Evolutionary conservation across 2,113 vertebrate genomes (phyloP).

Genomic region (Deroptyus accipitrinus): DNA sequence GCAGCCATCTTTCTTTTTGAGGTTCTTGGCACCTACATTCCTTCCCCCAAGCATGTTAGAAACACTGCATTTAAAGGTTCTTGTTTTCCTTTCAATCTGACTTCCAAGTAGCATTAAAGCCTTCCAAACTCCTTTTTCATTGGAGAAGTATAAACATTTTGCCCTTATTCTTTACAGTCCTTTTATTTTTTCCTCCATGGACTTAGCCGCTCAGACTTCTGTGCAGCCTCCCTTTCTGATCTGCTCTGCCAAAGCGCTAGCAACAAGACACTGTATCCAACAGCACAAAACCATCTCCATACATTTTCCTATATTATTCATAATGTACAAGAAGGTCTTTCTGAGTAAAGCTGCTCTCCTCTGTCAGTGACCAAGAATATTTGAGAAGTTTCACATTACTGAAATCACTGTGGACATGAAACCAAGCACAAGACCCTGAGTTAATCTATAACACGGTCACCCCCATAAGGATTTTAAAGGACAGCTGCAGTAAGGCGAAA

Average conservation of each 20-base stretch:
- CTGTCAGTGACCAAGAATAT: background rate
- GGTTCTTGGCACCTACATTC: background rate
- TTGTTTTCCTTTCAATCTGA: constrained; percentile 2
- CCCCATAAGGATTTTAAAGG: background rate
- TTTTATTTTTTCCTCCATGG: background rate
- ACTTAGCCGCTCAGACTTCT: background rate
- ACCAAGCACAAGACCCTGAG: background rate
- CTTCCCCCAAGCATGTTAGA: background rate
- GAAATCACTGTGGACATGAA: background rate
- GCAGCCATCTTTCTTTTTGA: background rate
- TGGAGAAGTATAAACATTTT: background rate
- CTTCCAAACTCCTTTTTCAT: background rate
- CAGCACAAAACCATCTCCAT: background rate
- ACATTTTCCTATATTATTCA: background rate
- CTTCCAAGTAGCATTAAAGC: background rate
- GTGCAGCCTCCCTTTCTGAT: background rate
- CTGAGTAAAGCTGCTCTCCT: background rate
- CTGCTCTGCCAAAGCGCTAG: background rate
- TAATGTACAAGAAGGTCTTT: background rate
- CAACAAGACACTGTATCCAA: background rate
- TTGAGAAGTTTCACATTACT: background rate
- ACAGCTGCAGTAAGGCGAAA: background rate
- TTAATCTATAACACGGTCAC: background rate
- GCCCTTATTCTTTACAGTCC: background rate
- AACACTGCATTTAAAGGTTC: background rate